phyloP scores from a whole-genome alignment of 2,797 vertebrate species.

The Chelon labrosus region DNA sequence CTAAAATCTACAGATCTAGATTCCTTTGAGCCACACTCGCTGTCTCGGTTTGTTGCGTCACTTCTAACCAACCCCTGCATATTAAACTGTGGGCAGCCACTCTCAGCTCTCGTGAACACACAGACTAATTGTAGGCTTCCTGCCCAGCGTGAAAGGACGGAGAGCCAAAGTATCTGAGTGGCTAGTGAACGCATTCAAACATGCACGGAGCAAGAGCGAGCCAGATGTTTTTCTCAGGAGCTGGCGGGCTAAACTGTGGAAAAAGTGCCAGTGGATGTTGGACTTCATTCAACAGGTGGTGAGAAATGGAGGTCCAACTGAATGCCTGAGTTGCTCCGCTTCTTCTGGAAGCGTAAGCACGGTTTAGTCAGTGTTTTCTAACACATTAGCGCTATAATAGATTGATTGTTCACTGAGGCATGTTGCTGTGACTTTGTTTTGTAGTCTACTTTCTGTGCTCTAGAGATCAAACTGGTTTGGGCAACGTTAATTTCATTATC shows the following conservation, averaged over 20 bases:
- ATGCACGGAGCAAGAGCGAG: conserved; percentile 58
- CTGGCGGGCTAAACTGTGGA: conserved; percentile 39
- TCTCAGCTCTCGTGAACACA: conserved; percentile 44
- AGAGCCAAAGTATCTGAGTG: conserved; percentile 68
- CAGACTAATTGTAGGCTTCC: conserved; percentile 56
- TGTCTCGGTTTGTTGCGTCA: conserved; percentile 44
- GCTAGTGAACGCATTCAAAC: conserved; percentile 61
- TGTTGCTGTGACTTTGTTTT: not conserved
- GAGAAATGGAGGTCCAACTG: conserved; percentile 28
- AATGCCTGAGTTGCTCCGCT: conserved; percentile 30
- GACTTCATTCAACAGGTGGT: conserved; percentile 63
- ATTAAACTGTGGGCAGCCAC: conserved; percentile 39
- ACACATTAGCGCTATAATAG: conserved; percentile 42
- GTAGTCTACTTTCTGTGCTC: not conserved
- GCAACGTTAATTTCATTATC: conserved; percentile 8
- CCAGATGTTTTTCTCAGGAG: conserved; percentile 70
- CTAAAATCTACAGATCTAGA: not conserved
- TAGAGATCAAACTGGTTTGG: not conserved
- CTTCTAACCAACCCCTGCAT: conserved; percentile 8
- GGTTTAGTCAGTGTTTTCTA: conserved; percentile 35
- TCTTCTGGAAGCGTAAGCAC: conserved; percentile 48
- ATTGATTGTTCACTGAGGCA: conserved; percentile 16
- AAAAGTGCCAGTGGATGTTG: conserved; percentile 56
- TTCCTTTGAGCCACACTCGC: not conserved
- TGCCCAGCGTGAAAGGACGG: conserved; percentile 58